These are phyloP conservation scores for Echinometra lucunter DNA, from an alignment of 53 echinoderm and acorn worm species.

Conservation along the genomic window DNA sequence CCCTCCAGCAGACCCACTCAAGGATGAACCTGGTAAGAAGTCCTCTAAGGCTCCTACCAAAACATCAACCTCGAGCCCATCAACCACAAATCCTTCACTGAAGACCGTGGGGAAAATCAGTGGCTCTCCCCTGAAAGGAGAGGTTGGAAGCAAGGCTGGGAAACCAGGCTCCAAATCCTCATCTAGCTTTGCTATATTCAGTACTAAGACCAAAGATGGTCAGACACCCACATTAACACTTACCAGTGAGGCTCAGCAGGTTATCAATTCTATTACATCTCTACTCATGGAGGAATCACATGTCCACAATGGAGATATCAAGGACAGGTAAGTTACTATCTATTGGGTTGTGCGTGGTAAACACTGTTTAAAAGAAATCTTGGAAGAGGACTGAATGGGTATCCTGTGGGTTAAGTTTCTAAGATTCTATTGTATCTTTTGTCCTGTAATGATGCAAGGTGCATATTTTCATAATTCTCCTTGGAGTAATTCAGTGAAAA, in stretches of 20 bases:
- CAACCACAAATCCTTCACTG: constrained; percentile 59
- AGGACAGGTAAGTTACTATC: constrained; percentile 46
- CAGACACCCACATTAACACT: constrained; percentile 84
- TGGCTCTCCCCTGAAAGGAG: constrained; percentile 33
- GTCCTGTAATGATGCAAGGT: not conserved
- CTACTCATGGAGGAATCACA: constrained; percentile 85
- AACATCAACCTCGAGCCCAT: constrained; percentile 41
- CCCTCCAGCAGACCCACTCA: constrained; percentile 50
- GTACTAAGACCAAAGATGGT: constrained; percentile 72
- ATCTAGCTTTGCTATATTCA: constrained; percentile 58
- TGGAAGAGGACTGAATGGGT: not conserved
- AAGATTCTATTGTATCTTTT: not conserved
- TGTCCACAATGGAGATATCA: constrained; percentile 64
- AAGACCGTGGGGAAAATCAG: constrained; percentile 1
- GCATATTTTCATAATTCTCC: not conserved
- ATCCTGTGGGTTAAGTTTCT: not conserved
- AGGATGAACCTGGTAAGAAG: constrained; percentile 53
- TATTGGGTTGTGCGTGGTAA: not conserved
- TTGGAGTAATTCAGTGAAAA: not conserved
- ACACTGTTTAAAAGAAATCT: not conserved
- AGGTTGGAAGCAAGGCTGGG: not conserved
- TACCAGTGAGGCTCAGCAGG: constrained; percentile 89
- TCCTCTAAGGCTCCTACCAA: constrained; percentile 65
- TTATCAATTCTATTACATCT: constrained; percentile 89
- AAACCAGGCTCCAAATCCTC: constrained; percentile 44